Base-by-base conservation (phyloP, 2,888 invertebrate species). In the Hemaris fuciformis region DNA sequence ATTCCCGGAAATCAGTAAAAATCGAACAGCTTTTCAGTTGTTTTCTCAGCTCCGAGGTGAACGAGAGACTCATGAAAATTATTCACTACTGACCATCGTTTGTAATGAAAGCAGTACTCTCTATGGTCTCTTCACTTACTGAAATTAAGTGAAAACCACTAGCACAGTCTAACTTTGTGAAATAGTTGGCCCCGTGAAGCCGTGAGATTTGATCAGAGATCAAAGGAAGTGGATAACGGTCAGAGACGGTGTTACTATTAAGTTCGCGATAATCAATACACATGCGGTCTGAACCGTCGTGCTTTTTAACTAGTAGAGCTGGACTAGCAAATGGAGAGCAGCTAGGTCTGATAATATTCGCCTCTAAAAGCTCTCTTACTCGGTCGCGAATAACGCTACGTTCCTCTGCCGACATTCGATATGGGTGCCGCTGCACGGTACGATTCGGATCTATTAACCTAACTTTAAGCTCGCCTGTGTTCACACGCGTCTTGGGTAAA, bases 81-180 rank as follows among this genome's bases (percentile, higher is more conserved):
- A n/a, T n/a, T n/a, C n/a, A n/a, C n/a, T n/a, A n/a, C n/a, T n/a
- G n/a, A n/a, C n/a, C n/a, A n/a, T n/a, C n/a, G n/a, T n/a, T n/a
- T n/a, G n/a, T n/a, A n/a, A n/a, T n/a, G n/a, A n/a, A n/a, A n/a
- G n/a, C n/a, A n/a, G n/a, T n/a, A n/a, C n/a, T n/a, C n/a, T n/a
- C n/a, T n/a, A n/a, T n/a, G n/a, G n/a, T n/a, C n/a, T 70, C 0
- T 71, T 5, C 76, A 80, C 80, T 1, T 66, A 45, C 0, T 62
- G 62, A 56, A 81, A 81, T 53, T 23, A 25, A 18, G 60, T 60
- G 27, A 31, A 61, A 61, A 2, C 61, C 61, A n/a, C 22, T 45
- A 4, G 34, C 53, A 25, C 20, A 23, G n/a, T 41, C 48, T 22
- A 41, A 38, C n/a, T n/a, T 38, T 5, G 15, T 15, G 6, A 45